Evolutionary conservation across 37 sponge, comb jelly and placozoan species (phyloP), one percentile per base, ranked within the genome.

Genomic region (Spongilla lacustris): DNA sequence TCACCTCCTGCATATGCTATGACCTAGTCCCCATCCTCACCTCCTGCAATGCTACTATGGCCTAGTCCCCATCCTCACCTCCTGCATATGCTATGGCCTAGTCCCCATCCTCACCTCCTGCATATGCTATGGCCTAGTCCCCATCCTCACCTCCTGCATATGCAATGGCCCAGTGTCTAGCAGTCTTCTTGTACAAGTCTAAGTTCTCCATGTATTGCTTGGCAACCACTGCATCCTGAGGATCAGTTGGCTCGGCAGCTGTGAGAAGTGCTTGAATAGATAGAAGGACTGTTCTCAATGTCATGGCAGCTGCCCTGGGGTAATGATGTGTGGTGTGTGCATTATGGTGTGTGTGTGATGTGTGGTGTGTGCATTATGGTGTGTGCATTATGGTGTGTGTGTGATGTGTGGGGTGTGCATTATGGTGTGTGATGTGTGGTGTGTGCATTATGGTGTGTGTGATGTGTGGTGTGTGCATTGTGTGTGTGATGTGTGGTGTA

Each of bases 211-310:
- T 98, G 79, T 96, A 98, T 86, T 98, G 94, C 67, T 77, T 91
- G 41, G 99, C 99, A 26, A 98, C 99, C 29, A 98, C 97, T 28
- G 99, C 99, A 88, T 98, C 99, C 69, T 98, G 99, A 25, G 99
- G 99, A 73, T 98, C 99, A 74, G 96, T 94, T 37, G 99, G 99
- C 68, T 98, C 99, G 24, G 98, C 96, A 66, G 98, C 93, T 66
- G 85, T 70, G 22, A 95, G 79, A 19, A 95, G 78, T 1, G 88
- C 87, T 82, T 96, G 96, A 28, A 96, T 90, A 36, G 92, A 93
- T 24, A 94, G 83, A 4, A 98, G 87, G 30, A 98, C 99, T 73
- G 97, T 96, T 76, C 99, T 82, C 6, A 98, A 83, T 13, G 97
- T 98, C 97, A 98, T 96, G 13, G 97, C 99, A 27, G 99, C 99